Conservation (phyloP, 2,797 vertebrate species). For the Paramormyrops hopkinsi region DNA sequence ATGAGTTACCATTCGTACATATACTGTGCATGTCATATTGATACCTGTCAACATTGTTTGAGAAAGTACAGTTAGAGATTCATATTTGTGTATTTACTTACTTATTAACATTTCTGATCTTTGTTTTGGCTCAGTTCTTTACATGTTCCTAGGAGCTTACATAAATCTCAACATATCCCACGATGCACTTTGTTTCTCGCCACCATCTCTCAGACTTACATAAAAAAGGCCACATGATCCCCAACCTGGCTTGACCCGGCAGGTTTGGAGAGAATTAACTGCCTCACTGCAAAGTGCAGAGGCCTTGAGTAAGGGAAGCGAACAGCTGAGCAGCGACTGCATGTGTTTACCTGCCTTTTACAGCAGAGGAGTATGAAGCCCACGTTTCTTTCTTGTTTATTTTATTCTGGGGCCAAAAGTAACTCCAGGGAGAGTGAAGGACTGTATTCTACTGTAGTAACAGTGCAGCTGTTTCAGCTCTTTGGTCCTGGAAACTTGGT, state of each 20-base stretch:
- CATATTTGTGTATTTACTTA: background rate
- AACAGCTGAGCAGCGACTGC: constrained; percentile 39
- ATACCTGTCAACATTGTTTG: background rate
- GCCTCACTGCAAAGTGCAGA: background rate
- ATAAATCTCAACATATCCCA: background rate
- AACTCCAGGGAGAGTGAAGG: constrained; percentile 43
- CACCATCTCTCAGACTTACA: background rate
- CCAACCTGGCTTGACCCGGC: background rate
- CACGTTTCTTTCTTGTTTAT: constrained; percentile 58
- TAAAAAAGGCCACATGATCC: background rate
- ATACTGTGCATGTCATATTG: background rate
- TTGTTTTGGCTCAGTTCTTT: background rate
- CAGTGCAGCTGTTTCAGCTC: constrained; percentile 25
- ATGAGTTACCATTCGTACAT: background rate
- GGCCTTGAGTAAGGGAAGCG: constrained; percentile 34
- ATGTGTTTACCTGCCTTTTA: constrained; percentile 31
- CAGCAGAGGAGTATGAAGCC: constrained; percentile 43
- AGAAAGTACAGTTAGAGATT: background rate
- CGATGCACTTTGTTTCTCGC: background rate
- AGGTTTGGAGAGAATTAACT: background rate
- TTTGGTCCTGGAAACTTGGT: constrained; percentile 35
- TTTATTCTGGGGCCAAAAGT: constrained; percentile 48
- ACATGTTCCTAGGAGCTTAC: background rate
- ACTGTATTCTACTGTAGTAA: constrained; percentile 31
- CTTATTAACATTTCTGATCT: background rate